Percentiles rank a stretch among this genome's conserved stretches.
phyloP scores from a whole-genome alignment of 2,113 vertebrate genomes.

The Ageneiosus marmoratus region DNA sequence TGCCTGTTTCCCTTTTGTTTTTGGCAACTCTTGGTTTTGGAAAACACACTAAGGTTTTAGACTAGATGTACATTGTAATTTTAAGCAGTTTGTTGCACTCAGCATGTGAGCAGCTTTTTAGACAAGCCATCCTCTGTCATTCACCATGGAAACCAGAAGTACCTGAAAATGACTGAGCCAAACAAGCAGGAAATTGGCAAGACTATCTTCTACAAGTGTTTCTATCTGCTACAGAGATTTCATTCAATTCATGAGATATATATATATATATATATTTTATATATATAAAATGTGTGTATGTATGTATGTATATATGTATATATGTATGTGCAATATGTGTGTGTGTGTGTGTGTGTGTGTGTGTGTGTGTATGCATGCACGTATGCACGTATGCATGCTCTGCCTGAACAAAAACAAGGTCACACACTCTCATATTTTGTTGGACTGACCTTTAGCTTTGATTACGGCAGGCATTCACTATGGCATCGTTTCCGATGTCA shows the following conservation, averaged over 20 bases:
- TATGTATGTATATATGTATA: too few relatives aligned
- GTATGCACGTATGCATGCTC: too few relatives aligned
- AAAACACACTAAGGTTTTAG: conserved; percentile 1
- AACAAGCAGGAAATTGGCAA: neutral
- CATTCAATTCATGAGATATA: neutral
- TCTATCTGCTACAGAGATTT: neutral
- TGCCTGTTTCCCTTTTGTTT: neutral
- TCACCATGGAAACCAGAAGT: conserved; percentile 56
- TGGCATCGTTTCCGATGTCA: too few relatives aligned
- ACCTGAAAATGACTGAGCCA: conserved; percentile 25
- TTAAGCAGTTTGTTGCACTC: conserved; percentile 38
- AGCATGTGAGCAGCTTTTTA: conserved; percentile 25
- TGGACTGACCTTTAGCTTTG: too few relatives aligned
- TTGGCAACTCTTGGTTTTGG: neutral
- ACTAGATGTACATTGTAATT: conserved; percentile 14
- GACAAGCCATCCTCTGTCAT: conserved; percentile 35
- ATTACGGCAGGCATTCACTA: too few relatives aligned
- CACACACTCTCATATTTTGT: too few relatives aligned
- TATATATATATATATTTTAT: too few relatives aligned
- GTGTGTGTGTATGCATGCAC: too few relatives aligned
- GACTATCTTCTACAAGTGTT: conserved; percentile 6
- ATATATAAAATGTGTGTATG: too few relatives aligned
- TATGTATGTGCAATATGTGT: too few relatives aligned
- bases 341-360: too few relatives aligned
- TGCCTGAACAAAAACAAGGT: too few relatives aligned